Conservation (phyloP, 1,140 invertebrate genomes). For the Achroia grisella region DNA sequence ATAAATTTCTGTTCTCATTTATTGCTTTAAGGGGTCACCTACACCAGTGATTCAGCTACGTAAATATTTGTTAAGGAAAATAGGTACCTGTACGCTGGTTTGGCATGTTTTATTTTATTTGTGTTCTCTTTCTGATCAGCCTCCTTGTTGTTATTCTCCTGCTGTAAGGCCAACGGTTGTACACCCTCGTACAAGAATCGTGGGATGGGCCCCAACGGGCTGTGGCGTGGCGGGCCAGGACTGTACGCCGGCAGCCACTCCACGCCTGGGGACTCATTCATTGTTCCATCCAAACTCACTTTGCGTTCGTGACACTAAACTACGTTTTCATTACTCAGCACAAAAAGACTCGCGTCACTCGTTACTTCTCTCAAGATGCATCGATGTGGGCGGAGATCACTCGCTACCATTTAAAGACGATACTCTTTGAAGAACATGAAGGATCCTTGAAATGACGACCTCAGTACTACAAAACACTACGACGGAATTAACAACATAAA, state of each 20-base stretch:
- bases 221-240: conserved; percentile 62
- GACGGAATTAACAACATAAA: conserved; percentile 3
- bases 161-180: conserved; percentile 50
- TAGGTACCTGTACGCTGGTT: conserved; percentile 64
- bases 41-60: not conserved
- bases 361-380: conserved; percentile 21
- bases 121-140: conserved; percentile 54
- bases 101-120: conserved; percentile 65
- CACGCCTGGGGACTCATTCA: conserved; percentile 66
- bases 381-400: conserved; percentile 49
- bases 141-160: conserved; percentile 68
- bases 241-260: conserved; percentile 69
- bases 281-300: conserved; percentile 50
- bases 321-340: conserved; percentile 18
- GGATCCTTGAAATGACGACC: conserved; percentile 62
- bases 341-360: conserved; percentile 7
- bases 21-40: not conserved
- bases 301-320: conserved; percentile 18
- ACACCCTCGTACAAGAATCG: conserved; percentile 65
- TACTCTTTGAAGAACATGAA: conserved; percentile 61
- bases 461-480: conserved; percentile 11
- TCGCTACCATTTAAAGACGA: conserved; percentile 63
- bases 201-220: conserved; percentile 61
- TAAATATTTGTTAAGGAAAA: conserved; percentile 27
- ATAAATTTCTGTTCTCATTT: too few relatives aligned